Conservation (phyloP, 2,113 vertebrate genomes). For the Podarcis muralis region DNA sequence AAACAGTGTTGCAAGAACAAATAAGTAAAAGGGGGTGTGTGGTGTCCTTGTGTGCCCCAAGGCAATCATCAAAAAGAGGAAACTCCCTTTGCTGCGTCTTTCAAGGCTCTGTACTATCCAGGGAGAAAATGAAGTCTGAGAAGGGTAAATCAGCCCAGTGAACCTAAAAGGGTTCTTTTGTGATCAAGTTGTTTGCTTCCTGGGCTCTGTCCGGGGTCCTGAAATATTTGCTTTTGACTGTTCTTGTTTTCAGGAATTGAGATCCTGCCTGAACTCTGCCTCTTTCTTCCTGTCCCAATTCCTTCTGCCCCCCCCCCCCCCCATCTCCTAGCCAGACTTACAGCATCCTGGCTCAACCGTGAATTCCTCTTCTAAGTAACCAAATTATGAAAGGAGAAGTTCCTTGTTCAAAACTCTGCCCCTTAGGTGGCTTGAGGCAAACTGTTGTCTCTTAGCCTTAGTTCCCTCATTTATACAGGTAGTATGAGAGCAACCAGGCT, state of each 20-base stretch:
- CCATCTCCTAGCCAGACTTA: no score
- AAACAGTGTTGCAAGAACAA: no score
- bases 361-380: no score
- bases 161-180: background rate
- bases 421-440: background rate
- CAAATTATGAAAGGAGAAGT: background rate
- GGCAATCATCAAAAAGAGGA: no score
- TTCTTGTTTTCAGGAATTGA: background rate
- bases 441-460: no score
- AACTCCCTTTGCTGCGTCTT: no score
- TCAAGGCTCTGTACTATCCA: background rate
- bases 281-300: background rate
- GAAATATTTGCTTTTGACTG: background rate
- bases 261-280: background rate
- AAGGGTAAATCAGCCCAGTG: background rate
- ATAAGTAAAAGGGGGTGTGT: no score
- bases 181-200: background rate
- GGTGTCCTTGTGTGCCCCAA: no score
- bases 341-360: background rate
- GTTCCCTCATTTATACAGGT: no score
- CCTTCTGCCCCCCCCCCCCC: background rate
- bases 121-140: background rate
- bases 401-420: background rate
- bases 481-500: background rate
- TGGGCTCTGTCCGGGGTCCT: slow-evolving; percentile 3